Base-by-base conservation (phyloP, 2,797 vertebrate genomes). In the Pachyuromys duprasi region DNA sequence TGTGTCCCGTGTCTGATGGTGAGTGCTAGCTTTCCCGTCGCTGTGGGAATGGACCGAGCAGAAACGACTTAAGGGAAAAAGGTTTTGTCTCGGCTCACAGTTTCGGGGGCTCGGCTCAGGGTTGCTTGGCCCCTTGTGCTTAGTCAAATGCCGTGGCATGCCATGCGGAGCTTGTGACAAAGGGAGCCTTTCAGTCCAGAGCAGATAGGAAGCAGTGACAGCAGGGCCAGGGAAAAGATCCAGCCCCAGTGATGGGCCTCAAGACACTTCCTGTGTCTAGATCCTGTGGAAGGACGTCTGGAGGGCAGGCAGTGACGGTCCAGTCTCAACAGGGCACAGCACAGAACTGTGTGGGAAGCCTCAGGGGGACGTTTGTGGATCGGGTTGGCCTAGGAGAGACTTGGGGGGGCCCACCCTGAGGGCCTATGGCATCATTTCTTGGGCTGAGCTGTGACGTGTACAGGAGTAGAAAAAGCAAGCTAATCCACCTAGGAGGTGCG, bases 1-100 rank as follows among this genome's bases (percentile, higher is more conserved):
- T 31, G 79, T 24, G 33, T 31, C 17, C 22, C 0, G 0, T 1
- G 36, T 31, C 62, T 31, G 22, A 8, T 8, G 36, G 0, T 2
- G 14, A 78, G 60, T 60, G 69, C 28, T 60, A 39, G 36, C 69
- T 60, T 87, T 42, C 53, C 60, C 7, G 1, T 86, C 36, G 45
- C 60, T 12, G 3, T 86, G 22, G 3, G 28, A 55, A 36, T 4
- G 55, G 2, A 11, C 65, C 45, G 8, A 1, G 80, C 60, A 45
- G 36, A 63, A 82, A 31, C 17, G 17, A 63, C 36, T 82, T 42
- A 69, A 3, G 8, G 20, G 31, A 84, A 31, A 24, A 69, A 24
- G 31, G 12, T 3, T 69, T 69, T 69, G 26, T 69, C 63, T 69
- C 5, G 31, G 63, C 63, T 69, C 33, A 36, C 63, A 5, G 42